A percentile compares a stretch with the other conserved stretches of the same genome.
Evolutionary conservation across 2,797 vertebrate species (phyloP).

Genomic region (Manis javanica): DNA sequence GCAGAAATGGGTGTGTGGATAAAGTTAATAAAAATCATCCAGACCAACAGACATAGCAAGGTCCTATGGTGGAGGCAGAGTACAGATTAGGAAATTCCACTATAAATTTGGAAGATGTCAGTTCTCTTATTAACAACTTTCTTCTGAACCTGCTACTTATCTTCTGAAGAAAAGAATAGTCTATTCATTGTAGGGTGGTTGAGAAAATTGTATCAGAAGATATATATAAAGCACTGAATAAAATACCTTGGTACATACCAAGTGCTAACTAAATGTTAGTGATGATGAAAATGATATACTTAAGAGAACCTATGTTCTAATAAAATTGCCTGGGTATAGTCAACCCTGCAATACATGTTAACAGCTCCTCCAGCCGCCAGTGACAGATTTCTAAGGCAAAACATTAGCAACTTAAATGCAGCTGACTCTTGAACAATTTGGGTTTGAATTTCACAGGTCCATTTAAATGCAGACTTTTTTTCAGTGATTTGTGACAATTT

Average conservation of each 20-base stretch:
- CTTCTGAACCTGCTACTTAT: neutral
- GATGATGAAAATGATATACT: neutral
- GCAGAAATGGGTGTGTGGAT: neutral
- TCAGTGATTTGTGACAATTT: too few species aligned
- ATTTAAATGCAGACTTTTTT: too few species aligned
- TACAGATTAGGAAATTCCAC: neutral
- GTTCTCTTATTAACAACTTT: conserved; percentile 18
- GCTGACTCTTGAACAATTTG: too few species aligned
- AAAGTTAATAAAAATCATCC: neutral
- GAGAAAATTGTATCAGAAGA: neutral
- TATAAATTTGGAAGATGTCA: neutral
- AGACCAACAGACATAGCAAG: neutral
- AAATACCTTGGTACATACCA: neutral
- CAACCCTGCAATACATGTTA: neutral
- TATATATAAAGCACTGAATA: neutral
- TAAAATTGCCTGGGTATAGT: neutral
- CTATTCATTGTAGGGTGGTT: neutral
- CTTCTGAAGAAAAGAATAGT: neutral
- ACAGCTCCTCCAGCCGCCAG: neutral
- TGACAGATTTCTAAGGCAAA: neutral
- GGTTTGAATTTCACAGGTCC: too few species aligned
- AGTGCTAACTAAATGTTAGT: neutral
- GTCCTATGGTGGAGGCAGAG: neutral
- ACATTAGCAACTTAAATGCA: neutral
- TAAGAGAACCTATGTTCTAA: neutral